A percentile compares a stretch with the other conserved stretches of the same genome.
These are phyloP conservation scores for Callimorpha dominula DNA, from an alignment of 2,888 invertebrate species.

Conservation along the genomic window DNA sequence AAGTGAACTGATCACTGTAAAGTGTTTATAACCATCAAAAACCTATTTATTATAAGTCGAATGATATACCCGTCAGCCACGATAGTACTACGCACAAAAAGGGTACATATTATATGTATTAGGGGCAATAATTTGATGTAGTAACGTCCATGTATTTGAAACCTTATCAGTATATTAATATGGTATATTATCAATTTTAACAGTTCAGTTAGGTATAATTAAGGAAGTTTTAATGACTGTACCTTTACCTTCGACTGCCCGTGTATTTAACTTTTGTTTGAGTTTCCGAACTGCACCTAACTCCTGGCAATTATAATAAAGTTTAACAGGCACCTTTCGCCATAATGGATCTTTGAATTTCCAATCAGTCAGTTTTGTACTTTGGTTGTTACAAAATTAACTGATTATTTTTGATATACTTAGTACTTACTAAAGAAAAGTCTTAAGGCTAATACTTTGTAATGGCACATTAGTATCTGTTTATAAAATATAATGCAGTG, in stretches of 20 bases:
- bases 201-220: no score
- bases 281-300: constrained; percentile 25
- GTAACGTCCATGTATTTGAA: no score
- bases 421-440: background rate
- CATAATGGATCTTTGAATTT: background rate
- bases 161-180: no score
- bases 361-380: background rate
- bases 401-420: background rate
- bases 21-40: no score
- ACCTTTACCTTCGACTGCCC: background rate
- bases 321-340: constrained; percentile 17
- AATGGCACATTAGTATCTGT: background rate
- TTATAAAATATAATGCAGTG: background rate
- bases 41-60: no score
- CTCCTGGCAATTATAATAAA: constrained; percentile 26
- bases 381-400: background rate
- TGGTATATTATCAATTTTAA: no score
- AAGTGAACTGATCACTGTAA: no score
- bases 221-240: constrained; percentile 20
- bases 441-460: background rate
- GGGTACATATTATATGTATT: no score
- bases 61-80: no score
- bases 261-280: constrained; percentile 1
- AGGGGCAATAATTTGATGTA: no score
- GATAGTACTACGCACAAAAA: no score